A percentile compares a stretch with the other conserved stretches of the same genome.
Conservation (phyloP, 2,888 invertebrate species). For the Eupithecia vulgata region DNA sequence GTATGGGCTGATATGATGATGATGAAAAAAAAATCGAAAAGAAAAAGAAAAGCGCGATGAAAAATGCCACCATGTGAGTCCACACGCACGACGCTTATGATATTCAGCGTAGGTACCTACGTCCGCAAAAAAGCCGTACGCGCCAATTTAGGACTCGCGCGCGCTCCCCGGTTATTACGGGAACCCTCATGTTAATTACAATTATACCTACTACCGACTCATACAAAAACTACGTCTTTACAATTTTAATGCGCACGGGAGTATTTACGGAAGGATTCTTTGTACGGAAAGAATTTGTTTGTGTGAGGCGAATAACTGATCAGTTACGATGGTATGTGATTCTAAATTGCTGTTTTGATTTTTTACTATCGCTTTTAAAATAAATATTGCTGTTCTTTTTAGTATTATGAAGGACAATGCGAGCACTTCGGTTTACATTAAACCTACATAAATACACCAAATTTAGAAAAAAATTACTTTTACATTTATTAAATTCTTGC, state of each 20-base stretch:
- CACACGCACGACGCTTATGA: constrained; percentile 70
- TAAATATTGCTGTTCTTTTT: neutral
- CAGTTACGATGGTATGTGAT: neutral
- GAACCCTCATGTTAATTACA: constrained; percentile 80
- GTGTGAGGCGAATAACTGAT: constrained; percentile 62
- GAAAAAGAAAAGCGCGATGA: constrained; percentile 45
- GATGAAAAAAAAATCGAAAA: neutral
- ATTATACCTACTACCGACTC: constrained; percentile 61
- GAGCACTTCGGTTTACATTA: neutral
- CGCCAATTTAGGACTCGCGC: constrained; percentile 72
- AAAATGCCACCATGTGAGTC: constrained; percentile 69
- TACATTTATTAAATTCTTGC: neutral
- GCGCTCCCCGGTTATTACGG: constrained; percentile 75
- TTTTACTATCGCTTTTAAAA: neutral
- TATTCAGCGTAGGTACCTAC: constrained; percentile 75
- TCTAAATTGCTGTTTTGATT: constrained; percentile 3
- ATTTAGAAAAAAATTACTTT: neutral
- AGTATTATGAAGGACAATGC: neutral
- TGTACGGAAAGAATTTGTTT: constrained; percentile 66
- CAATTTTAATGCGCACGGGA: constrained; percentile 78
- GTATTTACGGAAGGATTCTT: constrained; percentile 77
- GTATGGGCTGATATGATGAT: no score
- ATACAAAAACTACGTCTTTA: constrained; percentile 71
- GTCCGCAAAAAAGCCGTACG: constrained; percentile 69
- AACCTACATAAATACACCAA: neutral